Base-by-base conservation (phyloP, 1,140 invertebrate species). In the Apis mellifera region DNA sequence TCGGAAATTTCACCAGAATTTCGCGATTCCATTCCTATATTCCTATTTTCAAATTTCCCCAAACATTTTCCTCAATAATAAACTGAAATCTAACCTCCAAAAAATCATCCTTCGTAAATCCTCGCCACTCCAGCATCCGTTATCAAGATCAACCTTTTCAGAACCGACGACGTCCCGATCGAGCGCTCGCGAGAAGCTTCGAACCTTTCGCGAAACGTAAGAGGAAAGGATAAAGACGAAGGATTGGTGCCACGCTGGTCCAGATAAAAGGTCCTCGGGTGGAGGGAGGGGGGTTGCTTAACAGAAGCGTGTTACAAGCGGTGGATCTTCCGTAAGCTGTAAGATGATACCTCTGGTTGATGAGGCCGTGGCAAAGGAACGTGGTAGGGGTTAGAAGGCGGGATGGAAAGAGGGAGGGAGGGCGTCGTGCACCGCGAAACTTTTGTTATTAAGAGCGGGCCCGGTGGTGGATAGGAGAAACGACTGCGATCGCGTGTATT, bases 341-440 rank as follows among this genome's bases (percentile, higher is more conserved):
- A 90, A 90, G 85, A 90, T 88, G 89, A 90, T 89, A 90, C 86
- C 81, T 84, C 79, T 76, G 21, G 54, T 62, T 80, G 84, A 88
- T 89, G 87, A 85, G 83, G 64, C 77, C 52, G 64, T 69, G 73
- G 84, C 78, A 86, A 75, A 23, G 19, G 69, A 23, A 15, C 21
- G 48, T 9, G 23, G n/a, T n/a, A 50, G 13, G 48, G 11, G 12
- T 21, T 48, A n/a, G 0, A 7, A 21, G 42, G 48, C 2, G 21
- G 9, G 9, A 1, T 11, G 54, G 26, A 21, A 19, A 21, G 19
- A 19, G n/a, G 23, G 19, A 19, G n/a, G 23, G 54, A 42, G 54
- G 54, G 70, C 65, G 66, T n/a, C 64, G 71, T 60, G 59, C 78
- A 72, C 73, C 48, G 78, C 54, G 75, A 88, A 89, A 89, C 88